Conservation (phyloP, 2,113 vertebrate genomes). For the Henicopernis longicauda region DNA sequence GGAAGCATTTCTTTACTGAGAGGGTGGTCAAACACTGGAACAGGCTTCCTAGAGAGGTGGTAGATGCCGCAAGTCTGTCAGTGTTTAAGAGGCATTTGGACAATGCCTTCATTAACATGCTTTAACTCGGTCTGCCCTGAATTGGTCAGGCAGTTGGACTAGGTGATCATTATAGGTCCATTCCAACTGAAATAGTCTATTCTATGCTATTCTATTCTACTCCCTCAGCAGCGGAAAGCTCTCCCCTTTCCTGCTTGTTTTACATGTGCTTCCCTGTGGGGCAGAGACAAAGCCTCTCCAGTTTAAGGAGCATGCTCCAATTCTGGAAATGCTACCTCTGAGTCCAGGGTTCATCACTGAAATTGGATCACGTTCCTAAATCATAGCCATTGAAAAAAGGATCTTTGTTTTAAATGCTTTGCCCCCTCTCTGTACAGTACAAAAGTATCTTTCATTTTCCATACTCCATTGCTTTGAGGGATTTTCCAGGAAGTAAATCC, state of each 20-base stretch:
- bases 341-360: background rate
- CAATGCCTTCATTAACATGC: background rate
- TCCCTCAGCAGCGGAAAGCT: background rate
- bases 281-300: background rate
- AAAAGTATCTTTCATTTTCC: constrained; percentile 1
- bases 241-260: background rate
- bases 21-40: background rate
- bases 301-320: background rate
- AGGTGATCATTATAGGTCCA: background rate
- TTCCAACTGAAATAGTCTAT: background rate
- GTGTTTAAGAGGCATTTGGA: background rate
- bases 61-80: background rate
- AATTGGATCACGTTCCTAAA: background rate
- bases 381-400: background rate
- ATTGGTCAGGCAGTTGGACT: background rate
- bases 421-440: background rate
- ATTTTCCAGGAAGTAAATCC: constrained; percentile 26
- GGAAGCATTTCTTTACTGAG: background rate
- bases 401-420: background rate
- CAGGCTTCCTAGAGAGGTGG: background rate
- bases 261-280: background rate
- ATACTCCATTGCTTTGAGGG: background rate
- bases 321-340: background rate
- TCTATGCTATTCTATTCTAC: background rate
- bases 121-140: background rate